A percentile compares a stretch with the other conserved stretches of the same genome.
phyloP scores from a whole-genome alignment of 92 coral and sea anemone genomes.

The Parazoanthus darwini region DNA sequence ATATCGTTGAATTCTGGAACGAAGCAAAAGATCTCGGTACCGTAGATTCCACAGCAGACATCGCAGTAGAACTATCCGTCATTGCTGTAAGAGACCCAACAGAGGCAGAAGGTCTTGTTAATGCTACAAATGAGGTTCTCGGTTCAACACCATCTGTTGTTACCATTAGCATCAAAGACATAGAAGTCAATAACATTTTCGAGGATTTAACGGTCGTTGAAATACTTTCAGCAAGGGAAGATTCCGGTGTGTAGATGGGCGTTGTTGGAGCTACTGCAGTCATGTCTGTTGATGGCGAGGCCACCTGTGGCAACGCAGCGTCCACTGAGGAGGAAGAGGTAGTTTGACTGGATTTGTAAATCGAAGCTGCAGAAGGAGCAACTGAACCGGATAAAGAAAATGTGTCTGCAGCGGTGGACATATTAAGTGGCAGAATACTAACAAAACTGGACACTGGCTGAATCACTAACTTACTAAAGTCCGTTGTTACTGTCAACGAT shows the following conservation, averaged over 20 bases:
- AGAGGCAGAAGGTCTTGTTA: not conserved
- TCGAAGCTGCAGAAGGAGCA: not conserved
- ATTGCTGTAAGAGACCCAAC: not conserved
- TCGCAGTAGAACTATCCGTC: not conserved
- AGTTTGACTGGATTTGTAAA: not conserved
- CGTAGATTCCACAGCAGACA: not conserved
- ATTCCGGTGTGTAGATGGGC: not conserved
- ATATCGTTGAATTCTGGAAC: not conserved
- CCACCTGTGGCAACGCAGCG: not conserved
- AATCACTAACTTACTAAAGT: not conserved
- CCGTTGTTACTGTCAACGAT: not conserved
- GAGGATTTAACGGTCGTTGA: not conserved
- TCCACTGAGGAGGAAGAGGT: not conserved
- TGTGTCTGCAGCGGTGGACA: not conserved
- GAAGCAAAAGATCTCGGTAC: not conserved
- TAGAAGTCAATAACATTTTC: not conserved
- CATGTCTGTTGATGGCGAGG: not conserved
- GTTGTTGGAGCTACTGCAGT: not conserved
- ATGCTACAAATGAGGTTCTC: not conserved
- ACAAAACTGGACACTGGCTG: not conserved
- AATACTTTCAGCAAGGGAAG: not conserved
- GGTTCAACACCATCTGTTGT: not conserved
- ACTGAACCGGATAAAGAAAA: not conserved
- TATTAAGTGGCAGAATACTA: not conserved
- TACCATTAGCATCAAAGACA: not conserved